A percentile compares a stretch with the other conserved stretches of the same genome.
Conservation (phyloP, 2,113 vertebrate genomes). For the Strigops habroptila region DNA sequence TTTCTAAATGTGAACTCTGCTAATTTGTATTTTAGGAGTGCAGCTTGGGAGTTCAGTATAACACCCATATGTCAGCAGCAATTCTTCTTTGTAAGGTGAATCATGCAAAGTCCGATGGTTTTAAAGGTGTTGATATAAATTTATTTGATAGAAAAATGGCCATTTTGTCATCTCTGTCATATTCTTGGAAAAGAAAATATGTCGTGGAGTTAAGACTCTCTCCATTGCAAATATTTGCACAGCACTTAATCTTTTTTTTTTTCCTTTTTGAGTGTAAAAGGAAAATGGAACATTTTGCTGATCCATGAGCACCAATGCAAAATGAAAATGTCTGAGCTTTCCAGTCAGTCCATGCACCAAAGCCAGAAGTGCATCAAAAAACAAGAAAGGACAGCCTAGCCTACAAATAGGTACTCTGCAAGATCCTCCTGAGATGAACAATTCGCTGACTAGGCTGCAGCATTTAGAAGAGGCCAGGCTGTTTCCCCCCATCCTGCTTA, state of each 20-base stretch:
- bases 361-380: slow-evolving; percentile 31
- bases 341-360: background rate
- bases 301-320: background rate
- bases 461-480: slow-evolving; percentile 33
- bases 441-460: background rate
- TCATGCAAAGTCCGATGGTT: background rate
- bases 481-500: background rate
- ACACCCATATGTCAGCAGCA: background rate
- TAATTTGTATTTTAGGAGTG: slow-evolving; percentile 27
- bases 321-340: slow-evolving; percentile 23
- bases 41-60: background rate
- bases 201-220: background rate
- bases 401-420: slow-evolving; percentile 55
- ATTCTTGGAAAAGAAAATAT: slow-evolving; percentile 5
- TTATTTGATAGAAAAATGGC: background rate
- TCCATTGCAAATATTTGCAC: slow-evolving; percentile 19
- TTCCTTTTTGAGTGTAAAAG: background rate
- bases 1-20: slow-evolving; percentile 15
- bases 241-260: background rate
- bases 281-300: background rate
- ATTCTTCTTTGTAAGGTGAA: background rate
- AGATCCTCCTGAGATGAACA: background rate
- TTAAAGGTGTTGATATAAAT: slow-evolving; percentile 1
- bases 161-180: background rate
- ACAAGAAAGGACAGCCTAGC: background rate